Conservation (phyloP, 2,797 vertebrate genomes). For the Gymnopithys bicolor region DNA sequence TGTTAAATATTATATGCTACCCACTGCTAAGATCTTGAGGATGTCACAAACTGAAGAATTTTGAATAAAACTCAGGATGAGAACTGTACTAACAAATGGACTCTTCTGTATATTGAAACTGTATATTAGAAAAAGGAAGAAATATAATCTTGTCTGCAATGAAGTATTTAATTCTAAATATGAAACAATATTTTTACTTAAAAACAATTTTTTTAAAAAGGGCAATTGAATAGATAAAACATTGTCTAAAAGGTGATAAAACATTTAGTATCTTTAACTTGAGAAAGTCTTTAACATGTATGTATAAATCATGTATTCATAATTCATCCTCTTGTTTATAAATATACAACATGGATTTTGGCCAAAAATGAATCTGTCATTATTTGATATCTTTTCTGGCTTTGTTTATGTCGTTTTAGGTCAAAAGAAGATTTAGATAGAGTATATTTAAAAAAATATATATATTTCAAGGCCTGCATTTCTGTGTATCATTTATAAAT, state of each 20-base stretch:
- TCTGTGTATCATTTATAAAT: not conserved
- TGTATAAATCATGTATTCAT: not conserved
- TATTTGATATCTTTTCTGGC: not conserved
- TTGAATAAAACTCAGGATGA: not conserved
- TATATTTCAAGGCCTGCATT: not conserved
- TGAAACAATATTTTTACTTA: not conserved
- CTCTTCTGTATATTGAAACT: not conserved
- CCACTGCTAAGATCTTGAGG: not conserved
- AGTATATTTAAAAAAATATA: not conserved
- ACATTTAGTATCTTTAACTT: not conserved
- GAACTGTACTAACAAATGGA: not conserved
- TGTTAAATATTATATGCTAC: not conserved
- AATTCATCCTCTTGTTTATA: not conserved
- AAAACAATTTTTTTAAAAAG: not conserved
- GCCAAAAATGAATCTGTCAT: not conserved
- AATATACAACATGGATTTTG: not conserved
- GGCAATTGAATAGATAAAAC: not conserved
- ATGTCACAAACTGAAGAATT: not conserved
- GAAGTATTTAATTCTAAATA: not conserved
- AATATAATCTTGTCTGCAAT: not conserved
- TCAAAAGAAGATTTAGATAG: not conserved
- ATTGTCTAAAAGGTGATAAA: not conserved
- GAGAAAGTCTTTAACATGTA: not conserved
- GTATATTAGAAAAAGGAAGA: not conserved
- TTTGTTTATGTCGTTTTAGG: not conserved